Percentiles rank a stretch among this genome's conserved stretches.
Conservation (phyloP, 2,797 vertebrate genomes). For the Rhinella marina region DNA sequence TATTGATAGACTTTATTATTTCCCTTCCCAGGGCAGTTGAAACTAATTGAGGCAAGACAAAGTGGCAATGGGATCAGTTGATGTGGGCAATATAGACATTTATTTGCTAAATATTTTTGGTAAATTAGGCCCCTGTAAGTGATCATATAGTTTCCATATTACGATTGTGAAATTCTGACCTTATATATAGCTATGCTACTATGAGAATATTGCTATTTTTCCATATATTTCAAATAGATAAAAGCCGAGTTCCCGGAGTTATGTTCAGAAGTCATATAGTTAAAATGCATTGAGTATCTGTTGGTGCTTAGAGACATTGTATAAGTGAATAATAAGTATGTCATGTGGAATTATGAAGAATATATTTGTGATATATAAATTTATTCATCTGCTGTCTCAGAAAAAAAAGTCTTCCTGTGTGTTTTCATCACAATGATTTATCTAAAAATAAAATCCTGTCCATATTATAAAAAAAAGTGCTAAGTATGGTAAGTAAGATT, state of each 20-base stretch:
- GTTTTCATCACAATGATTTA: constrained; percentile 64
- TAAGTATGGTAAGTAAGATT: constrained; percentile 36
- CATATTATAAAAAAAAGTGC: constrained; percentile 33
- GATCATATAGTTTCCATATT: too few relatives aligned
- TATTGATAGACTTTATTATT: too few relatives aligned
- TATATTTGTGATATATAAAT: constrained; percentile 34
- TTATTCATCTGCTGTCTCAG: constrained; percentile 11
- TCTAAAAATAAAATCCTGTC: constrained; percentile 47
- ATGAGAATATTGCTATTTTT: background rate
- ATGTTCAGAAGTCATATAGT: constrained; percentile 5
- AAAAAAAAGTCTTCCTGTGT: constrained; percentile 39
- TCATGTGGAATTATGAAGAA: constrained; percentile 38
- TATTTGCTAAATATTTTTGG: too few relatives aligned
- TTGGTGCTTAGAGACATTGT: constrained; percentile 23
- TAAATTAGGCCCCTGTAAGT: too few relatives aligned
- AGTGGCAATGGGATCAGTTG: too few relatives aligned
- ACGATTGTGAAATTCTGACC: too few relatives aligned
- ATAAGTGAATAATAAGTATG: constrained; percentile 44
- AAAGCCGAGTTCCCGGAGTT: background rate
- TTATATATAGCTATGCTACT: too few relatives aligned
- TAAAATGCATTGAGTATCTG: constrained; percentile 27
- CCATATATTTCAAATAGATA: background rate
- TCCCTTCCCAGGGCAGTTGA: too few relatives aligned
- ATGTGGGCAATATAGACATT: background rate
- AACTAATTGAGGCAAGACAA: too few relatives aligned